phyloP scores from a whole-genome alignment of 2,888 invertebrate genomes.

The Bibio marci region DNA sequence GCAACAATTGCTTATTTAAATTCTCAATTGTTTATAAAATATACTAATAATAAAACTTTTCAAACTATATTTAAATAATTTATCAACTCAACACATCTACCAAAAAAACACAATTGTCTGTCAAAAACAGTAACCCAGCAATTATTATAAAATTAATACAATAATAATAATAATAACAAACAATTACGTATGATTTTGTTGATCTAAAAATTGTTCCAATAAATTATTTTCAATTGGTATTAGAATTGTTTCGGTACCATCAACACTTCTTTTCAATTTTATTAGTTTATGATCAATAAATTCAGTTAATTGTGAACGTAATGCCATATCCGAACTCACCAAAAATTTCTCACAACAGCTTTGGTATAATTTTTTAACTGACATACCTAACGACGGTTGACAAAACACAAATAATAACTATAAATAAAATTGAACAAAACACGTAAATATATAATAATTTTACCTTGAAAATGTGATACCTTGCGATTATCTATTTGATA shows the following conservation, averaged over 20 bases:
- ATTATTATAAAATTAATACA: no score
- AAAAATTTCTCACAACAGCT: constrained; percentile 75
- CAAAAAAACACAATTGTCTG: no score
- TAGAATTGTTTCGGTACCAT: constrained; percentile 64
- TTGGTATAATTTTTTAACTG: constrained; percentile 75
- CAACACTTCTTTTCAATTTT: constrained; percentile 56
- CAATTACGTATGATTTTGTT: constrained; percentile 34
- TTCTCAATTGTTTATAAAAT: no score
- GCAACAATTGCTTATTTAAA: no score
- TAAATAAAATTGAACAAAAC: constrained; percentile 3
- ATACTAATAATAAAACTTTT: no score
- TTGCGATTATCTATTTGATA: constrained; percentile 63
- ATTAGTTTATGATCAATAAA: constrained; percentile 90
- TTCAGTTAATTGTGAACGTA: constrained; percentile 84
- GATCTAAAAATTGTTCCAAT: constrained; percentile 60
- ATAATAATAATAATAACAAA: no score
- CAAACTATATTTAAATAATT: no score
- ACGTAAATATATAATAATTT: constrained; percentile 7
- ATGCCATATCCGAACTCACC: constrained; percentile 80
- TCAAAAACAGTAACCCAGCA: no score
- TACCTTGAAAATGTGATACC: constrained; percentile 58
- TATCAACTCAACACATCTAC: no score
- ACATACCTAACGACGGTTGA: constrained; percentile 64
- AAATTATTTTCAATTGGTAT: constrained; percentile 61
- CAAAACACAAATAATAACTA: no score